Percentiles rank a stretch among this genome's conserved stretches.
phyloP scores from a whole-genome alignment of 1,140 invertebrate species.

The Trissolcus basalis region DNA sequence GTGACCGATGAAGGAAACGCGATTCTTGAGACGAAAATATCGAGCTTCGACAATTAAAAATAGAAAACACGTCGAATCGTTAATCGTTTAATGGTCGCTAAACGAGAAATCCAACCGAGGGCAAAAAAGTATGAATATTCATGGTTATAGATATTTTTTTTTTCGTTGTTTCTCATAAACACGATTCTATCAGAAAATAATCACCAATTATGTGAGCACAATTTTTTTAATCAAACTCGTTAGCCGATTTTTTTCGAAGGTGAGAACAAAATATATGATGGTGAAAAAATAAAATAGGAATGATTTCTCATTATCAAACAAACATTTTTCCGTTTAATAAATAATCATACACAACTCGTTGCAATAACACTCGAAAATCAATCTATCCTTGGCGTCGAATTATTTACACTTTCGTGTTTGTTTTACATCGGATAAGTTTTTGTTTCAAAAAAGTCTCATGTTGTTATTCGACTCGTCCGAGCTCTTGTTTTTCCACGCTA shows the following conservation, averaged over 20 bases:
- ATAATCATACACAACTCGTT: too few species aligned
- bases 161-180: background rate
- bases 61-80: conserved; percentile 1
- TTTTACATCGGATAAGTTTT: conserved; percentile 48
- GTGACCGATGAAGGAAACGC: background rate
- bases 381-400: conserved; percentile 27
- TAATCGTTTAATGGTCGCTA: background rate
- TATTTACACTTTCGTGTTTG: conserved; percentile 42
- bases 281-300: too few species aligned
- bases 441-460: conserved; percentile 28
- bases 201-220: background rate
- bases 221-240: too few species aligned
- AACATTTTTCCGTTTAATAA: background rate
- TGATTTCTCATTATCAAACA: background rate
- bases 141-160: background rate
- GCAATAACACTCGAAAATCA: conserved; percentile 22
- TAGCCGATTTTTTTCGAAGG: too few species aligned
- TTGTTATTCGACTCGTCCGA: conserved; percentile 34
- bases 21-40: background rate
- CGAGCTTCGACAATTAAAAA: conserved; percentile 1
- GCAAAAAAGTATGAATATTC: conserved; percentile 2
- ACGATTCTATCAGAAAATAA: background rate
- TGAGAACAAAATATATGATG: too few species aligned
- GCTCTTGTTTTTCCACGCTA: conserved; percentile 36
- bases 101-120: background rate